A percentile compares a stretch with the other conserved stretches of the same genome.
Evolutionary conservation across 2,797 vertebrate species (phyloP).

Genomic region (Aratinga solstitialis): DNA sequence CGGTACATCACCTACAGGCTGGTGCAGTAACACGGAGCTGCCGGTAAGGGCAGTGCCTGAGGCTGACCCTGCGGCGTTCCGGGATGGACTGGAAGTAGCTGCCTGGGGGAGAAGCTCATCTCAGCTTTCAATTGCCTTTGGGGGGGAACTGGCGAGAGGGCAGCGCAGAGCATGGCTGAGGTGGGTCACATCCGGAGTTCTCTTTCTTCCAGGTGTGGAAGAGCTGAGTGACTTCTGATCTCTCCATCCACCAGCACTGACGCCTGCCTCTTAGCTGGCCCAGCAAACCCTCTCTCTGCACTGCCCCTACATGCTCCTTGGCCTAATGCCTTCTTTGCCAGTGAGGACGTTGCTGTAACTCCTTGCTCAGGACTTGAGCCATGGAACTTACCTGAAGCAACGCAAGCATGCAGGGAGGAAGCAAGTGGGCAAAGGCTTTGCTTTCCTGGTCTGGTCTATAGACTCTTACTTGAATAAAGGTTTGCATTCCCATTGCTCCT

Average conservation of each 20-base stretch:
- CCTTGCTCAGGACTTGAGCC: not conserved
- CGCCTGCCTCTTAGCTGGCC: not conserved
- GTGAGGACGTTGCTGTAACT: not conserved
- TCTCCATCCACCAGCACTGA: not conserved
- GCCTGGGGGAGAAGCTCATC: not conserved
- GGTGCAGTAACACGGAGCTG: slow-evolving; percentile 79
- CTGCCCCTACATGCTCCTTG: fast-evolving
- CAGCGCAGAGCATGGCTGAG: not conserved
- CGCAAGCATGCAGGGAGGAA: not conserved
- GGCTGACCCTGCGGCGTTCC: fast-evolving
- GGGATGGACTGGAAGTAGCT: fast-evolving
- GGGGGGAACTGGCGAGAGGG: not conserved
- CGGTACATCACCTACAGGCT: slow-evolving; percentile 98
- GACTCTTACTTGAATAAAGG: slow-evolving; percentile 29
- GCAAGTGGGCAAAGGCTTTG: not conserved
- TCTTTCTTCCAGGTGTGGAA: not conserved
- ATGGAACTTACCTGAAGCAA: not conserved
- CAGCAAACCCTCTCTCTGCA: not conserved
- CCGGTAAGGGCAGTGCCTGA: not conserved
- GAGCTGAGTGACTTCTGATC: not conserved
- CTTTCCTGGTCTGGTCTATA: not conserved
- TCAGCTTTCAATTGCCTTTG: fast-evolving
- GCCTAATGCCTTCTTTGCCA: not conserved
- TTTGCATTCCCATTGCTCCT: not conserved
- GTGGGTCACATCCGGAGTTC: not conserved